Conservation (phyloP, 2,888 invertebrate species). For the Ditula angustiorana region DNA sequence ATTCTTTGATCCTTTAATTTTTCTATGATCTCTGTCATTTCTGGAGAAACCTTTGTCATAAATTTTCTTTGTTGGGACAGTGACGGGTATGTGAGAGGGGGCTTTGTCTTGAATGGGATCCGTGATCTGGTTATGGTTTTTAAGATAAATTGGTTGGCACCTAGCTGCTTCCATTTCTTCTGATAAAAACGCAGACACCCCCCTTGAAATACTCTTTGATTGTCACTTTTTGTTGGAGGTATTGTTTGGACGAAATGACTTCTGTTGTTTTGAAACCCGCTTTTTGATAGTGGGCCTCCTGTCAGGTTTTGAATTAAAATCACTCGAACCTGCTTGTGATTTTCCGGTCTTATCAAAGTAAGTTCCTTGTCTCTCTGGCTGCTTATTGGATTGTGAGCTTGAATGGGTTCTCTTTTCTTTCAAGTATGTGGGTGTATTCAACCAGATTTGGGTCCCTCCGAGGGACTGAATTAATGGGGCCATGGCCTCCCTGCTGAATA, state of each 20-base stretch:
- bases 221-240: neutral
- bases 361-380: neutral
- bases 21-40: neutral
- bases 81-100: neutral
- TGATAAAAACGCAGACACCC: neutral
- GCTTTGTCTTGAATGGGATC: neutral
- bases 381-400: too few species aligned
- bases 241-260: neutral
- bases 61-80: neutral
- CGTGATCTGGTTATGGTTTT: neutral
- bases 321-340: too few species aligned
- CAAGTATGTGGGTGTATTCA: neutral
- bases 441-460: neutral
- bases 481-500: neutral
- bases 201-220: neutral
- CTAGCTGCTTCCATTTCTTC: neutral
- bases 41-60: neutral
- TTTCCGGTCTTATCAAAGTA: neutral
- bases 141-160: neutral
- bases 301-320: too few species aligned
- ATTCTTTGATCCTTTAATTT: neutral
- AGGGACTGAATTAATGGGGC: neutral
- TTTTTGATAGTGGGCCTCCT: too few species aligned
- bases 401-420: too few species aligned
- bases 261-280: neutral